Evolutionary conservation across 2,888 invertebrate genomes (phyloP), one percentile per base, ranked within the genome.

Genomic region (Drosophila percnosoma): DNA sequence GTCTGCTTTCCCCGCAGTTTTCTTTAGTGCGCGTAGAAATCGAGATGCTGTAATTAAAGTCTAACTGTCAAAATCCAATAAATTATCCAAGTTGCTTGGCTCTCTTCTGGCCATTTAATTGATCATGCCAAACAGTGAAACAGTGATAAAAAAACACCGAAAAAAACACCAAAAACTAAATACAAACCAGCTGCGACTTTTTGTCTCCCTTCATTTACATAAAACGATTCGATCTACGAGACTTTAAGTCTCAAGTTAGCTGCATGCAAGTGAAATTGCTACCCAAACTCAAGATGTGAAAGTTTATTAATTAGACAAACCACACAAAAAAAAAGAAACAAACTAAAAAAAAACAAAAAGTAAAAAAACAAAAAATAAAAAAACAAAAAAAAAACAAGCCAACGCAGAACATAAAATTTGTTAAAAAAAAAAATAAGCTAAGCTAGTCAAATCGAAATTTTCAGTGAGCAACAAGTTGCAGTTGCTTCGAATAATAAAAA

Each of bases 271-370:
- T 85, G 85, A 85, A 85, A 89, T 82, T 84, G 68, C 72, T 58
- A 73, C 60, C 66, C 62, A 69, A 75, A 61, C 60, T 51, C 69
- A 62, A 84, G 66, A 75, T 89, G 85, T 89, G 85, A 85, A 85
- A 85, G 85, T 85, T 85, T 85, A 85, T 85, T 89, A 85, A 85
- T 89, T 89, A 82, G 71, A 76, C 80, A 85, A 72, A 63, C 60
- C 68, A 59, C 54, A 33, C 59, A 38, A 57, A 31, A 27, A 45
- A 54, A 33, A 48, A 21, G 24, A 38, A 51, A 40, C 10, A 10
- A 31, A 13, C 53, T 33, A 10, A 54, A 36, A 36, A 40, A 68
- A 53, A 24, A 60, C 48, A 51, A 34, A 31, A 58, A 55, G 31
- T 5, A 27, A 33, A 45, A 21, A 33, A 51, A 40, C 13, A 8